Conservation (phyloP, 2,888 invertebrate species). For the Serripes groenlandicus region DNA sequence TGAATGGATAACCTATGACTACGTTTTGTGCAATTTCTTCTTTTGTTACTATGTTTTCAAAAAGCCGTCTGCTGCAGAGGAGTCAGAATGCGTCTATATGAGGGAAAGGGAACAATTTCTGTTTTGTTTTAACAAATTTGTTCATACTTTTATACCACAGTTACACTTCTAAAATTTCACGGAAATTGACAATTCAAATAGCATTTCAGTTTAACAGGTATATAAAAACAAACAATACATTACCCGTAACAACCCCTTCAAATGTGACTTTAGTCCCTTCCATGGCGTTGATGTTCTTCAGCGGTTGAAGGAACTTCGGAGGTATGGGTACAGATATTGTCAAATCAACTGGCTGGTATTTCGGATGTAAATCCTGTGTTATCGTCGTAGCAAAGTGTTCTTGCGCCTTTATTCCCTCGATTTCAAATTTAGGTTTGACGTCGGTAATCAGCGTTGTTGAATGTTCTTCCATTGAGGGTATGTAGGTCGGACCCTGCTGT, state of each 20-base stretch:
- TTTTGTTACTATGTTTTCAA: too few species aligned
- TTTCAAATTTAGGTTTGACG: constrained; percentile 71
- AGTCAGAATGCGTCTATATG: too few species aligned
- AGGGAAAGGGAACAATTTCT: too few species aligned
- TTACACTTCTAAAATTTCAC: too few species aligned
- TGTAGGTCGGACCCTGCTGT: constrained; percentile 70
- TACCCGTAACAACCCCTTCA: constrained; percentile 94
- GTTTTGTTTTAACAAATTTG: too few species aligned
- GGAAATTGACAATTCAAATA: too few species aligned
- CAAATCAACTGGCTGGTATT: constrained; percentile 84
- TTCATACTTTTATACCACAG: too few species aligned
- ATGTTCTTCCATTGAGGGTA: constrained; percentile 75
- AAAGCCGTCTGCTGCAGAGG: too few species aligned
- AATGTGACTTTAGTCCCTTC: constrained; percentile 97
- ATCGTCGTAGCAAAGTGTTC: constrained; percentile 79
- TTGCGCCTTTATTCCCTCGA: constrained; percentile 63
- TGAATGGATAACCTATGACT: too few species aligned
- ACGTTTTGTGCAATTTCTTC: too few species aligned
- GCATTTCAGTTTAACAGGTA: too few species aligned
- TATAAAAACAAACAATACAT: too few species aligned
- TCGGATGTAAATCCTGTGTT: constrained; percentile 78
- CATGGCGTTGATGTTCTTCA: constrained; percentile 94
- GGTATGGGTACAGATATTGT: constrained; percentile 85
- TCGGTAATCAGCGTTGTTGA: constrained; percentile 78
- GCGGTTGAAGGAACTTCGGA: constrained; percentile 88